Base-by-base conservation (phyloP, 2,113 vertebrate genomes). In the Passer montanus region DNA sequence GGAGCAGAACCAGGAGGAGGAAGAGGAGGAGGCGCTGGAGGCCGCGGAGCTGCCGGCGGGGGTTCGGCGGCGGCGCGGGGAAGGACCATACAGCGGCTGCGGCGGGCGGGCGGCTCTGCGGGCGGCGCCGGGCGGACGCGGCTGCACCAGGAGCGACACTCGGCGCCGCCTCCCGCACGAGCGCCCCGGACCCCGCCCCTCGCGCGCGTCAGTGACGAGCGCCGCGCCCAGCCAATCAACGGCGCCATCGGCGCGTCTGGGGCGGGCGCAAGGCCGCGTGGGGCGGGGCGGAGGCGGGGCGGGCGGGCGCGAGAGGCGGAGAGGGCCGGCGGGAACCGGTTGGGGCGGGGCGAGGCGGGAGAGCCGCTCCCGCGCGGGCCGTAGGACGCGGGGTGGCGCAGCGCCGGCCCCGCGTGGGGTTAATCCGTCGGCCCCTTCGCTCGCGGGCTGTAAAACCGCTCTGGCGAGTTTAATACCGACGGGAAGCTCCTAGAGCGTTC, bases 21-120 rank as follows among this genome's bases (percentile, higher is more conserved):
- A 68, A 67, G 93, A 85, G 74, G 94, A 30, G 96, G 94, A 91
- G 91, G 94, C 95, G 81, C 86, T 83, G 81, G 95, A 82, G 89
- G 93, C 78, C 94, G 93, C 94, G 97, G 85, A 53, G 82, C 91
- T 75, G 84, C 79, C 60, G 81, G 82, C 78, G 80, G 84, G 68
- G 94, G 95, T 90, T 91, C 77, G 77, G 73, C 94, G 80, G 93
- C 75, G 47, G 81, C 86, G 87, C 87, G 90, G 16, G 47, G 74
- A 33, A 84, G 68, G 91, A 93, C 67, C 91, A 94, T 95, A 87
- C 87, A 96, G 95, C 84, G 58, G 94, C 87, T 44, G 66, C 89
- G 7, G 50, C 77, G 50, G 62, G 43, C 62, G 63, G 68, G 52
- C 68, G 56, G 67, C 94, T 91, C 72, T 87, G 86, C 83, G 33